Evolutionary conservation across 2,113 vertebrate species (phyloP).

Genomic region (Sturnus vulgaris): DNA sequence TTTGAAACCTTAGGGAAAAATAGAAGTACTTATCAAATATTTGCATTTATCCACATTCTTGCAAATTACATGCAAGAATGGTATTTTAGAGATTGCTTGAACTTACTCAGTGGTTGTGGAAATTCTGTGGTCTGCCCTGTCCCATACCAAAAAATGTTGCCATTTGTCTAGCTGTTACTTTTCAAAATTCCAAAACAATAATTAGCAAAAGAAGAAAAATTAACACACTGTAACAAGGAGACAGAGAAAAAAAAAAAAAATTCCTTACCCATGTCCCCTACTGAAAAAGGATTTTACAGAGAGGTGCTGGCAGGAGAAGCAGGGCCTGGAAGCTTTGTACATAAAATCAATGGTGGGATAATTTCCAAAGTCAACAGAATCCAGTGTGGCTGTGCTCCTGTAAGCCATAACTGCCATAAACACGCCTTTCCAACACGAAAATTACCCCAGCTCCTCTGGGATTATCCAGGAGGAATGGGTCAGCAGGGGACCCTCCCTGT

Average conservation of each 20-base stretch:
- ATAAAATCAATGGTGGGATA: slow-evolving; percentile 2
- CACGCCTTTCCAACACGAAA: not conserved
- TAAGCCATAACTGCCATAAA: not conserved
- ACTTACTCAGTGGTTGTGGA: not conserved
- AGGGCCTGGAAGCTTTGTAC: not conserved
- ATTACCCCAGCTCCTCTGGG: not conserved
- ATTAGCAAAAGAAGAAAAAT: not conserved
- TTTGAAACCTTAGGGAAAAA: slow-evolving; percentile 62
- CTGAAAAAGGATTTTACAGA: not conserved
- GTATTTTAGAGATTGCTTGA: not conserved
- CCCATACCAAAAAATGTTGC: not conserved
- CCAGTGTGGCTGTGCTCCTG: not conserved
- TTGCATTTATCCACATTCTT: slow-evolving; percentile 57
- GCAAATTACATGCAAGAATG: not conserved
- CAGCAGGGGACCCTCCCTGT: not conserved
- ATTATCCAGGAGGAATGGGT: not conserved
- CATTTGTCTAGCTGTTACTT: not conserved
- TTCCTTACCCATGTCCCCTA: not conserved
- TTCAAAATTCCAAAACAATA: not conserved
- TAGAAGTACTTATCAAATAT: slow-evolving; percentile 56
- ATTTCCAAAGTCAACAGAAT: slow-evolving; percentile 22
- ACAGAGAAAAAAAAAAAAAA: not conserved
- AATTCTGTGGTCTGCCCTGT: not conserved
- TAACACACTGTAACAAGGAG: not conserved
- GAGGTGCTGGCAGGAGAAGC: not conserved